Evolutionary conservation across 1,140 invertebrate species (phyloP).

Genomic region (Notospermus geniculatus): DNA sequence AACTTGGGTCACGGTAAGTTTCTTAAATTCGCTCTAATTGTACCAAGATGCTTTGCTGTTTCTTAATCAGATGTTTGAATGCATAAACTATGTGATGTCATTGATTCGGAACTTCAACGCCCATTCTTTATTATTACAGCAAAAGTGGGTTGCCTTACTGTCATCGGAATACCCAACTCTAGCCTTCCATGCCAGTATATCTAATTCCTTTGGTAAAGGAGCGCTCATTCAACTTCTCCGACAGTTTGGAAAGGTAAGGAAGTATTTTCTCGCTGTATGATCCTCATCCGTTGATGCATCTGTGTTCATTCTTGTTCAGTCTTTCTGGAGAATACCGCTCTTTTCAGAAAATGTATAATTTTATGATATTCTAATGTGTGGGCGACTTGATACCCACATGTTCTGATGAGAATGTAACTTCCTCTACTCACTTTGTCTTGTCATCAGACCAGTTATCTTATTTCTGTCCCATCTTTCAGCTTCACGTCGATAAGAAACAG

Average conservation of each 20-base stretch:
- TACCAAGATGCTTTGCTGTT: no score
- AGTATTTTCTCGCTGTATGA: slow-evolving; percentile 14
- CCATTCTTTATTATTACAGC: slow-evolving; percentile 44
- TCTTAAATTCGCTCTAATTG: neutral
- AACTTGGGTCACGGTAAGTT: slow-evolving; percentile 83
- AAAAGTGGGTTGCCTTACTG: slow-evolving; percentile 86
- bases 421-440: neutral
- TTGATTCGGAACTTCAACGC: no score
- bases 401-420: no score
- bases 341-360: no score
- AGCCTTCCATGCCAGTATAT: slow-evolving; percentile 96
- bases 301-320: neutral
- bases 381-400: no score
- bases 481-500: slow-evolving; percentile 93
- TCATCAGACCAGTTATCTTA: neutral
- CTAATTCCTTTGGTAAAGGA: slow-evolving; percentile 98
- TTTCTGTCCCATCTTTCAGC: slow-evolving; percentile 33
- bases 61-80: no score
- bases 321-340: no score
- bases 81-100: no score
- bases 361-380: no score
- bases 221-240: slow-evolving; percentile 93
- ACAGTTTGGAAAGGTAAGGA: slow-evolving; percentile 82
- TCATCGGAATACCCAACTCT: slow-evolving; percentile 95
- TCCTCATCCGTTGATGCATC: neutral